Evolutionary conservation across 1,140 invertebrate species (phyloP), one percentile per base, ranked within the genome.

Genomic region (Drosophila pruinosa): DNA sequence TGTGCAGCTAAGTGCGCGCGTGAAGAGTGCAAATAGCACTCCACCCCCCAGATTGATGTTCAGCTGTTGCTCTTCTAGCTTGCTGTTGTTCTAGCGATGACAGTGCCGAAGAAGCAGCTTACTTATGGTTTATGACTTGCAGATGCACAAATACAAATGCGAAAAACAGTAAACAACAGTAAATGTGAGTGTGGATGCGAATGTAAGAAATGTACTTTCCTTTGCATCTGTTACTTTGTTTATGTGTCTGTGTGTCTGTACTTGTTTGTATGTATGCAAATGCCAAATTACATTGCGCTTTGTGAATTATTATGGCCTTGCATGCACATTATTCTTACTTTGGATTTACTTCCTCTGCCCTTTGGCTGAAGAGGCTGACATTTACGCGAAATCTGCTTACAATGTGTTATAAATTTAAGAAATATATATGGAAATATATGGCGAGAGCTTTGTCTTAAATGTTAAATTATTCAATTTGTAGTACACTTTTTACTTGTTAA

Each of bases 251-350:
- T 22, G 3, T 34, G 17, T 59, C 2, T 22, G 17, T 59, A 7
- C 34, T 3, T 59, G 41, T 47, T 14, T 50, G 14, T 61, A 24
- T 54, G 5, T 59, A 31, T 45, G 38, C 12, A 70, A 70, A 70
- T 64, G 67, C 50, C 78, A 83, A 83, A 83, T 85, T 86, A 81
- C 80, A 85, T 38, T 53, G 47, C 63, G 47, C 62, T 67, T 67
- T 69, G 76, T 86, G 59, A 86, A 80, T 86, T 80, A 86, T 86
- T 70, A 58, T 64, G 75, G 75, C 80, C 81, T 85, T 86, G 81
- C 61, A 22, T 71, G 63, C 31, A 56, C 59, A 64, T 70, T 70
- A 70, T 61, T 56, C 54, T 64, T 36, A 48, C 48, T 63, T 54
- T 52, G 43, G 50, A 43, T 63, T 70, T 48, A 24, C 43, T 57